phyloP scores from a whole-genome alignment of 2,888 invertebrate species.

The Trachelus troglodyta region DNA sequence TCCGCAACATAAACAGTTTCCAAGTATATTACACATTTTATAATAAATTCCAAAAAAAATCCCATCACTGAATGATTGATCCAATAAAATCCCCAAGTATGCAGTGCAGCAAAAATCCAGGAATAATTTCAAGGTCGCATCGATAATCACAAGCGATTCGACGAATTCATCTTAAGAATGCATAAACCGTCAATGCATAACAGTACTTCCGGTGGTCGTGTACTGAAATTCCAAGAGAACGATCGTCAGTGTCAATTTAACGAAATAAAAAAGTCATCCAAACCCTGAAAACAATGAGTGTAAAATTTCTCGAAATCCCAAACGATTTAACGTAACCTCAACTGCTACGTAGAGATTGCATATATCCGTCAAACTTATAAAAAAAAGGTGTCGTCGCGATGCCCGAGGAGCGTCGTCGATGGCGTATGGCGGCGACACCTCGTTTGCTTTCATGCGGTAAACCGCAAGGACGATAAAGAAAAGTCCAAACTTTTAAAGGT shows the following conservation, averaged over 20 bases:
- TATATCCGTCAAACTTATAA: background rate
- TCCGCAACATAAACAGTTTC: background rate
- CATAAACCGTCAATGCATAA: background rate
- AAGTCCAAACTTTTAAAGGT: constrained; percentile 23
- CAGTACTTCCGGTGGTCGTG: background rate
- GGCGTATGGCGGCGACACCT: constrained; percentile 4
- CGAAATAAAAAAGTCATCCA: background rate
- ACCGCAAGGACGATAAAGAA: constrained; percentile 27
- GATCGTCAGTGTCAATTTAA: background rate
- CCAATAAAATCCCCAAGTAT: background rate
- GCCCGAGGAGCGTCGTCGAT: background rate
- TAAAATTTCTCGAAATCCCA: background rate
- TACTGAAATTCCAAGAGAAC: background rate
- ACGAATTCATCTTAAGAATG: background rate
- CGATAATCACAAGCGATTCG: background rate
- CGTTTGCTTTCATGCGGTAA: constrained; percentile 19
- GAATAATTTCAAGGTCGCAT: background rate
- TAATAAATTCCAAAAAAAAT: no score
- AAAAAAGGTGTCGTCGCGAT: background rate
- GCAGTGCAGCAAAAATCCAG: background rate
- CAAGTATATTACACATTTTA: background rate
- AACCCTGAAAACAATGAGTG: background rate
- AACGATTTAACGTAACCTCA: background rate
- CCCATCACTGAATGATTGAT: background rate
- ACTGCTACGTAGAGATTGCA: no score